Base-by-base conservation (phyloP, 2,113 vertebrate species). In the Rallus limicola region DNA sequence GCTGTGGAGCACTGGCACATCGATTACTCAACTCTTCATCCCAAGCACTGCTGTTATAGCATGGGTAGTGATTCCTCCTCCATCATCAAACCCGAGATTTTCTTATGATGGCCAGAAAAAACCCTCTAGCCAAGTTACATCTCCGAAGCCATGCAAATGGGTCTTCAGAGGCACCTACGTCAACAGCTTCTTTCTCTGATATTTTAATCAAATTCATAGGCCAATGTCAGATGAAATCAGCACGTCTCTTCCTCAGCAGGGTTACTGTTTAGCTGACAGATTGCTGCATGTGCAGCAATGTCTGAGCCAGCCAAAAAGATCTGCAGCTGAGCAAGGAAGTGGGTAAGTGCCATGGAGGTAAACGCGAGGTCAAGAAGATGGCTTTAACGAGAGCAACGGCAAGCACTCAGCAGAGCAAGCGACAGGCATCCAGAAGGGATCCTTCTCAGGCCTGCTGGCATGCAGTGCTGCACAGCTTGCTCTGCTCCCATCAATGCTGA, bases 391-490 rank as follows among this genome's bases (percentile, higher is more conserved):
- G 90, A 23, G 55, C 80, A 92, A 91, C 92, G 91, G 82, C 80
- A 87, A 76, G 75, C 67, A 93, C 84, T 88, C 65, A 82, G 74
- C 81, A 79, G 77, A 91, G 74, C 78, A 36, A 36, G 84, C 76
- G 81, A 93, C 77, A 95, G 70, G 83, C 91, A 85, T 60, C 93
- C 89, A 95, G 86, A 93, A 95, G 74, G 86, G 74, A 58, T 89
- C 89, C 93, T 92, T 95, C 94, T 79, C 91, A 84, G 76, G 82
- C 65, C 2, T n/a, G 86, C 69, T 96, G 95, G 93, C 95, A 85
- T 24, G 48, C 84, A 82, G 62, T 13, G 26, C 69, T 31, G 91
- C 91, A 92, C 96, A 97, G 96, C 95, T 96, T 95, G 93, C 84
- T 95, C 87, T 72, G 38, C 89, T 95, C 84, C 74, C 0, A 5